Conservation (phyloP, 2,888 invertebrate species). For the Macrophya annulata region DNA sequence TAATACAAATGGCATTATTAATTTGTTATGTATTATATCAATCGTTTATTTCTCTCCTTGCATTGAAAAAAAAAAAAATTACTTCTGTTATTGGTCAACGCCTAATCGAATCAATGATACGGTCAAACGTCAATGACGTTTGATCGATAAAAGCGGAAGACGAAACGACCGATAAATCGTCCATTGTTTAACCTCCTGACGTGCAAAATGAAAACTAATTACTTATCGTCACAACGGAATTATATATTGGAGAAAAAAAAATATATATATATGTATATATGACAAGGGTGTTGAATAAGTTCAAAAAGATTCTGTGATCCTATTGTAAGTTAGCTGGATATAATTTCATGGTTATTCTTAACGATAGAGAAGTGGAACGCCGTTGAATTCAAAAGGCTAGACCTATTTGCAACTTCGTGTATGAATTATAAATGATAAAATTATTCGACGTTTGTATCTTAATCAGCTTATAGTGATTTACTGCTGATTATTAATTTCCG, state of each 20-base stretch:
- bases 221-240: not conserved
- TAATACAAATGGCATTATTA: conserved; percentile 32
- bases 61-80: not conserved
- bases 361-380: conserved; percentile 27
- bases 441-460: conserved; percentile 6
- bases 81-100: not conserved
- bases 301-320: not conserved
- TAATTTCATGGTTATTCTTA: conserved; percentile 25
- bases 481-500: conserved; percentile 17
- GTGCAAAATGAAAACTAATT: not conserved
- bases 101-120: conserved; percentile 1
- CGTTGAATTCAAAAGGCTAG: conserved; percentile 19
- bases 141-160: conserved; percentile 27
- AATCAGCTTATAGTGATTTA: not conserved
- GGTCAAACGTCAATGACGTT: not conserved
- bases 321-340: not conserved
- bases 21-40: not conserved
- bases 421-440: conserved; percentile 41
- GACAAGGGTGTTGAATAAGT: not conserved
- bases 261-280: too few species aligned
- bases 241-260: not conserved
- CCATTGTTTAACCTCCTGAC: conserved; percentile 4
- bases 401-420: conserved; percentile 28
- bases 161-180: conserved; percentile 29
- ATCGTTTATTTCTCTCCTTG: not conserved